These are phyloP conservation scores for Syngnathus acus DNA, from an alignment of 2,797 vertebrate genomes.

Conservation along the genomic window DNA sequence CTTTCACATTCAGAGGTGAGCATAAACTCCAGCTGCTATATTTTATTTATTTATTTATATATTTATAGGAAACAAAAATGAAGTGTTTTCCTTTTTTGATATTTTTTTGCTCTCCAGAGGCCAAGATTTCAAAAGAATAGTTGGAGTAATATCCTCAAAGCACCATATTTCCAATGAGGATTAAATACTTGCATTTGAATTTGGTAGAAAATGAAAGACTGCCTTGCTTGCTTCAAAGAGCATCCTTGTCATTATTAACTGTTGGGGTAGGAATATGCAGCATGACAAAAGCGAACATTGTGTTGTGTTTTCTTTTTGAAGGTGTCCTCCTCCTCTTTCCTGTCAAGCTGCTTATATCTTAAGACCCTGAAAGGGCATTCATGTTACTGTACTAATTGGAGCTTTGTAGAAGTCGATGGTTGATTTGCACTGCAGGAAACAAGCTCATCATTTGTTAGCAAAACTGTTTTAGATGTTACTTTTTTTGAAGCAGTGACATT, in stretches of 20 bases:
- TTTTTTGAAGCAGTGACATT: neutral
- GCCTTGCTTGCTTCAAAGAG: conserved; percentile 58
- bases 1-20: conserved; percentile 42
- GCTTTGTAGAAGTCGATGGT: conserved; percentile 33
- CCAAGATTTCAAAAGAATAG: conserved; percentile 47
- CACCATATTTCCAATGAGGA: conserved; percentile 60
- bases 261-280: conserved; percentile 46
- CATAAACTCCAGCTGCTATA: conserved; percentile 38
- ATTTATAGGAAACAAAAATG: conserved; percentile 46
- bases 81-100: conserved; percentile 55
- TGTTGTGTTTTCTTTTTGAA: conserved; percentile 48
- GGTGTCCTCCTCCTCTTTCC: conserved; percentile 42
- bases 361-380: conserved; percentile 30
- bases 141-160: conserved; percentile 59
- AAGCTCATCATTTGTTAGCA: conserved; percentile 37
- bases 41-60: conserved; percentile 9
- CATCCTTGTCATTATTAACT: conserved; percentile 60
- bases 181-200: conserved; percentile 63
- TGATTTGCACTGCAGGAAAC: conserved; percentile 22
- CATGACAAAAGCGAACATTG: conserved; percentile 52
- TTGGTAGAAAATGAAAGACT: conserved; percentile 59
- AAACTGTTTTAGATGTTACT: neutral
- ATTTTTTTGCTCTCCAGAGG: conserved; percentile 54
- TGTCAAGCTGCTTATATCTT: conserved; percentile 35
- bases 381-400: conserved; percentile 40